Conservation (phyloP, 2,113 vertebrate genomes). For the Rhynchopsitta pachyrhyncha region DNA sequence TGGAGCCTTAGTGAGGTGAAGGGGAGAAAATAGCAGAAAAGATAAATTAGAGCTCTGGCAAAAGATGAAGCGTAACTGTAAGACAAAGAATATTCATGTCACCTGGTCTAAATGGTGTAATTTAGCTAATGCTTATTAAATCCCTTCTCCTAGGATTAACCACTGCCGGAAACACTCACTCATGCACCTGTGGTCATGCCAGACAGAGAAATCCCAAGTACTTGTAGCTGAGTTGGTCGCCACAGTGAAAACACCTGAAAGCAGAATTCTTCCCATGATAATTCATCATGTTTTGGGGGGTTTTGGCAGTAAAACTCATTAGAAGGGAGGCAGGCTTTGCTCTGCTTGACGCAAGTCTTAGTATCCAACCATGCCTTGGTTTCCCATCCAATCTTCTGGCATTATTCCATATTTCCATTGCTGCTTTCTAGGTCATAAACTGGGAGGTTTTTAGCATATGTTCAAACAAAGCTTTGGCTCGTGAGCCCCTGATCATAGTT, state of each 20-base stretch:
- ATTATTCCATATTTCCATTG: background rate
- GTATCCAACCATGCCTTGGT: background rate
- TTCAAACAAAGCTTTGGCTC: background rate
- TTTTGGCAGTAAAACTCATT: background rate
- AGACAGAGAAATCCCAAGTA: background rate
- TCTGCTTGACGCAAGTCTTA: fast-evolving
- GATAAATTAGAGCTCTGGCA: background rate
- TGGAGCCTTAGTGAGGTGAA: background rate
- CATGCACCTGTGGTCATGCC: background rate
- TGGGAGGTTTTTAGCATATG: fast-evolving
- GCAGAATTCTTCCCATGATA: background rate
- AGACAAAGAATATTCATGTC: background rate
- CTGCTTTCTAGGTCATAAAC: background rate
- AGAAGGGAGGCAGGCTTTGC: background rate
- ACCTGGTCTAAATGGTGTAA: background rate
- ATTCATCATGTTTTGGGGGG: fast-evolving
- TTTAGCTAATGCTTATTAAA: background rate
- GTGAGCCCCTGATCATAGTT: fast-evolving
- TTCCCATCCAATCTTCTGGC: background rate
- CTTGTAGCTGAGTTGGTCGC: background rate
- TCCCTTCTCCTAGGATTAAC: background rate
- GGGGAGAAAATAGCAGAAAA: background rate
- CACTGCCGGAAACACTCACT: background rate
- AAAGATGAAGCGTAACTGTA: background rate
- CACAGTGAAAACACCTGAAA: background rate